Evolutionary conservation across 2,888 invertebrate species (phyloP), one percentile per base, ranked within the genome.

Genomic region (Junonia oenone): DNA sequence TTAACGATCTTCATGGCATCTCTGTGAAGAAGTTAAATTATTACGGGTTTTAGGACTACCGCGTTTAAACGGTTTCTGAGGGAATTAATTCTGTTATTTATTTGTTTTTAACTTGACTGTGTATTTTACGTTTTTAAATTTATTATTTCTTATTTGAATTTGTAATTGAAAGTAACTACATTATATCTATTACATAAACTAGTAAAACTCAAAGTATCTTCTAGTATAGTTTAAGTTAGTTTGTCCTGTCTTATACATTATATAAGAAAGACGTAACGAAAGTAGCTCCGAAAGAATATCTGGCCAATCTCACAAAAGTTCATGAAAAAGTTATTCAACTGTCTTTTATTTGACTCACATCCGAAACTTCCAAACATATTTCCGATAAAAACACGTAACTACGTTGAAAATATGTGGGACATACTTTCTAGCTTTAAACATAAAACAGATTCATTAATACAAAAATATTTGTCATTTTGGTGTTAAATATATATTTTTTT

Each of bases 301-400:
- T 13, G n/a, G 13, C n/a, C 26, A 26, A 22, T 43, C 13, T 43
- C 43, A 6, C 43, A 31, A 51, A 51, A 43, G 43, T 51, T 40
- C 19, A 51, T 43, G 40, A 31, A 43, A 51, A 51, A 50, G 19
- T 51, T 37, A 6, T 40, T 17, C 11, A 31, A 19, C 40, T 49
- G 49, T 49, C 38, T 27, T 27, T 27, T 49, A 38, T 49, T 27
- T 27, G 27, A 38, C 14, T 29, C 29, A 27, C 31, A 40, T 29
- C 37, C 14, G 13, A 51, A 31, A 33, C 51, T 51, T 22, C 11
- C 14, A 11, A 45, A 51, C 22, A 26, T 9, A 11, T 51, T 45
- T 33, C 19, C 45, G 22, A 22, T 9, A 45, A 45, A 51, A 43
- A 51, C 43, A 45, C 43, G 19, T 45, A 33, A 51, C 43, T 51